A percentile compares a stretch with the other conserved stretches of the same genome.
Conservation (phyloP, 2,113 vertebrate genomes). For the Cyprinodon tularosa region DNA sequence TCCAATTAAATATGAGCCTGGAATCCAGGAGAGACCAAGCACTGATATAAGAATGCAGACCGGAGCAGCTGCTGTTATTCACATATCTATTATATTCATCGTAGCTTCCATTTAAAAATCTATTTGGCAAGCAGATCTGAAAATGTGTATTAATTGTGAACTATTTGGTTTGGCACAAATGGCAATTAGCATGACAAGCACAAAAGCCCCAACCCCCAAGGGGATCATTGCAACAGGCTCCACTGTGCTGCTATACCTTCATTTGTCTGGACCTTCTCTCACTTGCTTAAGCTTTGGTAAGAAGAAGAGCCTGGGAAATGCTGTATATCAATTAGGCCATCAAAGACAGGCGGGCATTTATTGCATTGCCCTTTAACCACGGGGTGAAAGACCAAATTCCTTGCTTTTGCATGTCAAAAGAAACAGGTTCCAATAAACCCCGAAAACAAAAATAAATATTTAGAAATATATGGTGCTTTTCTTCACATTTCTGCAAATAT, state of each 20-base stretch:
- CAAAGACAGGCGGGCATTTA: slow-evolving; percentile 74
- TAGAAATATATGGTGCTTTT: slow-evolving; percentile 8
- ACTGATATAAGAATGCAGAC: slow-evolving; percentile 45
- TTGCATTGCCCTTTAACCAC: slow-evolving; percentile 71
- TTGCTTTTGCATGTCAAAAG: slow-evolving; percentile 73
- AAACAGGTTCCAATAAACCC: slow-evolving; percentile 39
- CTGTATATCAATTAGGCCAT: slow-evolving; percentile 79
- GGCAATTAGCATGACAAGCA: slow-evolving; percentile 54
- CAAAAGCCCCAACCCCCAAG: slow-evolving; percentile 53
- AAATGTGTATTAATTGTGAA: slow-evolving; percentile 64
- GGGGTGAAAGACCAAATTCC: slow-evolving; percentile 68
- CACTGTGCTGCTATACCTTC: slow-evolving; percentile 29
- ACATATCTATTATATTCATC: slow-evolving; percentile 58
- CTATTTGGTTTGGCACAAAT: slow-evolving; percentile 50
- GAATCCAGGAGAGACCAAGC: slow-evolving; percentile 32
- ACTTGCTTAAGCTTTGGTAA: slow-evolving; percentile 63
- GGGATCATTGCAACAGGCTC: slow-evolving; percentile 32
- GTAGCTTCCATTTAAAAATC: slow-evolving; percentile 62
- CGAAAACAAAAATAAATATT: slow-evolving; percentile 19
- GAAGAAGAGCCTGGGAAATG: slow-evolving; percentile 63
- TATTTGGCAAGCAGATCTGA: slow-evolving; percentile 45
- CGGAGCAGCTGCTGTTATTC: slow-evolving; percentile 57
- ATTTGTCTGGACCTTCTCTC: slow-evolving; percentile 40
- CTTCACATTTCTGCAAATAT: slow-evolving; percentile 6
- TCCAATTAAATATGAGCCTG: slow-evolving; percentile 62